Evolutionary conservation across 1,140 invertebrate genomes (phyloP).

Genomic region (Drosophila bocqueti): DNA sequence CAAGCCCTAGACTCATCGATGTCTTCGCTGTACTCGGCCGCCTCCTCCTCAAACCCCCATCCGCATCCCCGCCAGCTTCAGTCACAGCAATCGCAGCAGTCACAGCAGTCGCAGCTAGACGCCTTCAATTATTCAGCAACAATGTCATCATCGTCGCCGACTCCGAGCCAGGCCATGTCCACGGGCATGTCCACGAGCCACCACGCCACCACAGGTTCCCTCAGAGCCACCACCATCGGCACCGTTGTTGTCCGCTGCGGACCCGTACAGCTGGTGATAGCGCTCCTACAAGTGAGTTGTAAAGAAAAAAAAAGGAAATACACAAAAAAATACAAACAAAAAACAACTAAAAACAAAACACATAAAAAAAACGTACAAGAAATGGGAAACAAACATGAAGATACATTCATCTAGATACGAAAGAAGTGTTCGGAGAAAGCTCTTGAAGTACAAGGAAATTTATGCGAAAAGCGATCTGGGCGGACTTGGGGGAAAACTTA

Average conservation of each 20-base stretch:
- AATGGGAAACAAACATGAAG: conserved; percentile 50
- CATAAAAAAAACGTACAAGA: conserved; percentile 26
- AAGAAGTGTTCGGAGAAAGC: conserved; percentile 47
- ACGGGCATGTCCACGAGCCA: conserved; percentile 38
- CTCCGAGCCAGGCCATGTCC: conserved; percentile 68
- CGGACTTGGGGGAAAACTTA: conserved; percentile 9
- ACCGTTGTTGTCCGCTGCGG: conserved; percentile 96
- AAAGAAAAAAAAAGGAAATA: conserved; percentile 1
- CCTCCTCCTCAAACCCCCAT: conserved; percentile 73
- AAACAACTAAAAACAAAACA: conserved; percentile 22
- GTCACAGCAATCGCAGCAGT: conserved; percentile 48
- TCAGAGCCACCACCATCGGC: conserved; percentile 92
- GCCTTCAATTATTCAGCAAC: conserved; percentile 83
- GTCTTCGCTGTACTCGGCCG: conserved; percentile 82
- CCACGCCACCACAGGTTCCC: conserved; percentile 37
- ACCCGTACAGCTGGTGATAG: conserved; percentile 94
- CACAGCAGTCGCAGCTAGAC: conserved; percentile 65
- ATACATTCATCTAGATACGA: conserved; percentile 48
- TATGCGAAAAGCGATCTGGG: conserved; percentile 36
- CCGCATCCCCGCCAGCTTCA: conserved; percentile 50
- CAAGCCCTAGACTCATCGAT: conserved; percentile 84
- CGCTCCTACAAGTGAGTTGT: conserved; percentile 93
- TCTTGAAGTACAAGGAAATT: conserved; percentile 45
- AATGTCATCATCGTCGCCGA: conserved; percentile 83
- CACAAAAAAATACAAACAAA: conserved; percentile 2